Percentiles rank a stretch among this genome's conserved stretches.
phyloP scores from a whole-genome alignment of 2,888 invertebrate species.

The Ennomos erosarius region DNA sequence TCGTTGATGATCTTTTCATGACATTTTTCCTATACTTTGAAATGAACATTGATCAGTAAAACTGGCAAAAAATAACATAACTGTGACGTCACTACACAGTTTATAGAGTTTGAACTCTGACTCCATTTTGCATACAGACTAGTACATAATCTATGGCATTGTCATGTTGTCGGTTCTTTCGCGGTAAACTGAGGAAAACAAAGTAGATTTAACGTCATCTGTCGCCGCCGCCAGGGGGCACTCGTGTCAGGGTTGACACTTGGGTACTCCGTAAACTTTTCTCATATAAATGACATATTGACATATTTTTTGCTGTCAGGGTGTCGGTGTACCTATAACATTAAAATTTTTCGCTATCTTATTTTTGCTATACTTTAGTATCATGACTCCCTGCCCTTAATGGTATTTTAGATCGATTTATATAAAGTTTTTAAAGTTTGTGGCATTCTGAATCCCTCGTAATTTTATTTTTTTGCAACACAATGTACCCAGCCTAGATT shows the following conservation, averaged over 20 bases:
- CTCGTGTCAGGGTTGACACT: slow-evolving; percentile 28
- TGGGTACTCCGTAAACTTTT: not conserved
- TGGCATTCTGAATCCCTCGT: no score
- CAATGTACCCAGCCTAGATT: no score
- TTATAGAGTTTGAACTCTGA: slow-evolving; percentile 11
- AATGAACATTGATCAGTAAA: not conserved
- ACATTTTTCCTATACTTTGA: not conserved
- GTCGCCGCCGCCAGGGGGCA: slow-evolving; percentile 45
- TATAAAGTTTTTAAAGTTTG: no score
- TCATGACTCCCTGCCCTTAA: no score
- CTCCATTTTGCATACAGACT: slow-evolving; percentile 1
- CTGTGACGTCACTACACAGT: slow-evolving; percentile 1
- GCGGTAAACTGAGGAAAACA: slow-evolving; percentile 50
- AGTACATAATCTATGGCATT: not conserved
- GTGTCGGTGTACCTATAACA: no score
- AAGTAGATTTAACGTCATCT: slow-evolving; percentile 55
- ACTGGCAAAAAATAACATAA: not conserved
- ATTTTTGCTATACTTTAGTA: no score
- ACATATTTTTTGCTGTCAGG: no score
- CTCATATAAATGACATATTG: no score
- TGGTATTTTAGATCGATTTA: no score
- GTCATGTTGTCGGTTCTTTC: slow-evolving; percentile 5
- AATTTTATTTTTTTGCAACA: no score
- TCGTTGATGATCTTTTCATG: not conserved
- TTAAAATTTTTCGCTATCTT: no score